phyloP scores from a whole-genome alignment of 2,113 vertebrate genomes.

The Elaphurus davidianus region DNA sequence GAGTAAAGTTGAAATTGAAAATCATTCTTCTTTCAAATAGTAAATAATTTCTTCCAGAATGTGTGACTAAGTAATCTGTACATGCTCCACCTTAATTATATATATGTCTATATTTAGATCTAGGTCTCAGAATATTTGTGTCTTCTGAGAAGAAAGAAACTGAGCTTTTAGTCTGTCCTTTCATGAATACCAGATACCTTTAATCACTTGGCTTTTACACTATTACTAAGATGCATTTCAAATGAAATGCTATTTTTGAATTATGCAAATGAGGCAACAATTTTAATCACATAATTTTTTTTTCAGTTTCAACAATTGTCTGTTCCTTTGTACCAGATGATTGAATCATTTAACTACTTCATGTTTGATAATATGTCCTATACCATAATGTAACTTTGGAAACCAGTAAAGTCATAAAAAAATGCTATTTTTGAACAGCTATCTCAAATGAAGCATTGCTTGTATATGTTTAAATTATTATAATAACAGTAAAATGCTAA shows the following conservation, averaged over 20 bases:
- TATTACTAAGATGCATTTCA: neutral
- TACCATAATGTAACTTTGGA: neutral
- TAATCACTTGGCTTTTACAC: neutral
- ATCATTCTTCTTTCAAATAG: neutral
- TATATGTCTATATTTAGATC: neutral
- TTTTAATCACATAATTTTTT: neutral
- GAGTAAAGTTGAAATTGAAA: neutral
- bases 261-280: neutral
- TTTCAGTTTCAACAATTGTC: neutral
- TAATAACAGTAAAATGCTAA: neutral
- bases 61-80: neutral
- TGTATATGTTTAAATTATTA: neutral
- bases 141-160: neutral
- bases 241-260: neutral
- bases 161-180: neutral
- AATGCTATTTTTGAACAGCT: neutral
- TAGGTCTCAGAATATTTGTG: neutral
- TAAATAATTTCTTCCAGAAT: neutral
- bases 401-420: neutral
- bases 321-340: neutral
- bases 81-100: neutral
- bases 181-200: neutral
- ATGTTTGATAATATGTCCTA: neutral
- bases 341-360: neutral
- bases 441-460: neutral